phyloP scores from a whole-genome alignment of 2,113 vertebrate species.

The Rhabdomys dilectus region DNA sequence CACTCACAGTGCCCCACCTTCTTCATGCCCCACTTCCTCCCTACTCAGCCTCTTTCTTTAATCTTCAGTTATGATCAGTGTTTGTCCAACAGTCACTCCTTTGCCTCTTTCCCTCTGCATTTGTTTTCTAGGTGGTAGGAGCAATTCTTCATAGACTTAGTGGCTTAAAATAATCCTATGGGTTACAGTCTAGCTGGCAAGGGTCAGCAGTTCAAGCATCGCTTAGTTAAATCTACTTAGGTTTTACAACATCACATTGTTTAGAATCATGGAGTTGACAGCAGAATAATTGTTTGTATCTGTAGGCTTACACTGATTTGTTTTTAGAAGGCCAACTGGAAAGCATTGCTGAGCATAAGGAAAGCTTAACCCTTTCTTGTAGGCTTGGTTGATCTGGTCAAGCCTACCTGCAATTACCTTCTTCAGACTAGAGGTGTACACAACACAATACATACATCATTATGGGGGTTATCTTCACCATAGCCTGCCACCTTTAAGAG shows the following conservation, averaged over 20 bases:
- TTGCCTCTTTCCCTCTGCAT: background rate
- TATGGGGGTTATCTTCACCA: background rate
- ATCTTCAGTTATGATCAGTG: background rate
- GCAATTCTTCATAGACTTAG: background rate
- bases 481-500: background rate
- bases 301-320: background rate
- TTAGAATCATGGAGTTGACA: background rate
- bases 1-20: background rate
- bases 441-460: background rate
- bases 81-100: background rate
- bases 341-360: too few relatives aligned
- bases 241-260: background rate
- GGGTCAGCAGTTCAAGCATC: background rate
- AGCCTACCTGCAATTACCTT: background rate
- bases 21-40: accelerated
- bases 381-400: background rate
- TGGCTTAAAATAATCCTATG: background rate
- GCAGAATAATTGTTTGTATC: background rate
- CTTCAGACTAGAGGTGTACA: background rate
- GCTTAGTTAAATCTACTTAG: background rate
- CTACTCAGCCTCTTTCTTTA: background rate
- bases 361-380: background rate
- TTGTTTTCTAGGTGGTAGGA: background rate
- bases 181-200: background rate
- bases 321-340: background rate